These are phyloP conservation scores for Standfussiana lucernea DNA, from an alignment of 2,888 invertebrate species.

Conservation along the genomic window DNA sequence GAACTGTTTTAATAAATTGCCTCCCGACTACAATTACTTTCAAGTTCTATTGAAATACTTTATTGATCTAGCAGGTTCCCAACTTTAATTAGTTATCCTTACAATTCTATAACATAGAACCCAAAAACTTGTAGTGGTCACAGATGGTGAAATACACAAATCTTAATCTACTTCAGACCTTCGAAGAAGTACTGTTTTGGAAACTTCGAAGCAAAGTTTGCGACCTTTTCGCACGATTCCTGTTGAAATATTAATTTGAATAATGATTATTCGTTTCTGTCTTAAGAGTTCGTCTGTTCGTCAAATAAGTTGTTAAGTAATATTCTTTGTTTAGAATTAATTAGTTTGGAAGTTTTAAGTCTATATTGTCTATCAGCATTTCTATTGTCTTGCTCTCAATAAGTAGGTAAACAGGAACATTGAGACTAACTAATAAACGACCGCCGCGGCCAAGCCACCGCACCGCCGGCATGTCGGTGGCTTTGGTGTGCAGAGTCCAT, in stretches of 20 bases:
- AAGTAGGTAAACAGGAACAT: neutral
- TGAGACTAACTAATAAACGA: neutral
- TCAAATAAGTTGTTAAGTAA: slow-evolving; percentile 49
- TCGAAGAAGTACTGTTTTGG: slow-evolving; percentile 48
- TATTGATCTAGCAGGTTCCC: slow-evolving; percentile 35
- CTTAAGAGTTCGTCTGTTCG: slow-evolving; percentile 43
- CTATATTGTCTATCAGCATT: slow-evolving; percentile 5
- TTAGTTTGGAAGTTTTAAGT: slow-evolving; percentile 31
- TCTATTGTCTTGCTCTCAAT: neutral
- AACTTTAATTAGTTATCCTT: slow-evolving; percentile 59
- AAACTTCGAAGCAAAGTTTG: slow-evolving; percentile 52
- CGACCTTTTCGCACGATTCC: slow-evolving; percentile 57
- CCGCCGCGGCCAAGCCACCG: too few species aligned
- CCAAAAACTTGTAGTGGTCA: slow-evolving; percentile 63
- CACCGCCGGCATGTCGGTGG: too few species aligned
- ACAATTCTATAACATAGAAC: slow-evolving; percentile 41
- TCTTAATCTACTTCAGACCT: slow-evolving; percentile 60
- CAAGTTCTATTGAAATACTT: slow-evolving; percentile 35
- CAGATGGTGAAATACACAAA: slow-evolving; percentile 62
- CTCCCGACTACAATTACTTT: neutral
- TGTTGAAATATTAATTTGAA: slow-evolving; percentile 61
- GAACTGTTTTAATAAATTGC: slow-evolving; percentile 13
- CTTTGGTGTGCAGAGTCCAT: neutral
- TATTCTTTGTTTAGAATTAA: slow-evolving; percentile 48
- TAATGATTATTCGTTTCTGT: slow-evolving; percentile 55